Evolutionary conservation across 1,140 invertebrate genomes (phyloP).

Genomic region (Calosoma granatense): DNA sequence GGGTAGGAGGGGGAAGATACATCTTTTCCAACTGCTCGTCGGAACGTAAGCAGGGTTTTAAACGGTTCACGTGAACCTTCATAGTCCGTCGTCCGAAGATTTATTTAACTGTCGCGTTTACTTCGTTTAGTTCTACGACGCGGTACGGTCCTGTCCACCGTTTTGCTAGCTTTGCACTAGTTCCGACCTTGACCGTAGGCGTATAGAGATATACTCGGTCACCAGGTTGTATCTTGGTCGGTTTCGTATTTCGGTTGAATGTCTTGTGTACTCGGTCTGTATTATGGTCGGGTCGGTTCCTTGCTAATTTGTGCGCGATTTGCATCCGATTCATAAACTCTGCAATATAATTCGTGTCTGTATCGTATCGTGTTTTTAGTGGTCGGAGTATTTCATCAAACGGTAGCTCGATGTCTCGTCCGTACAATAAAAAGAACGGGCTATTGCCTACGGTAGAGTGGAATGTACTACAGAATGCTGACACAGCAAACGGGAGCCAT

Average conservation of each 20-base stretch:
- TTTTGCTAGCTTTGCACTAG: constrained; percentile 10
- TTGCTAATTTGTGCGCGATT: constrained; percentile 13
- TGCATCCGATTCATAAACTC: constrained; percentile 14
- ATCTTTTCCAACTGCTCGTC: too few relatives aligned
- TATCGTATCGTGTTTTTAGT: constrained; percentile 14
- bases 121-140: neutral
- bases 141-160: constrained; percentile 12
- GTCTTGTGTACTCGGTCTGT: constrained; percentile 8
- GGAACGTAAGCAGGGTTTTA: constrained; percentile 10
- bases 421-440: constrained; percentile 20
- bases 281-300: constrained; percentile 1
- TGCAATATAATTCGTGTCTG: constrained; percentile 15
- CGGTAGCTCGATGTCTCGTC: constrained; percentile 16
- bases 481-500: constrained; percentile 20
- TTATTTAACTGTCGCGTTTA: constrained; percentile 12
- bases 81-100: neutral
- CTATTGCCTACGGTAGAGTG: constrained; percentile 26
- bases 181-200: constrained; percentile 9
- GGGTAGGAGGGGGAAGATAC: too few relatives aligned
- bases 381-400: constrained; percentile 17
- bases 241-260: constrained; percentile 11
- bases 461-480: constrained; percentile 17
- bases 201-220: constrained; percentile 10
- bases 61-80: constrained; percentile 13
- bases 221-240: neutral